Evolutionary conservation across 2,888 invertebrate species (phyloP).

Genomic region (Agonopterix arenella): DNA sequence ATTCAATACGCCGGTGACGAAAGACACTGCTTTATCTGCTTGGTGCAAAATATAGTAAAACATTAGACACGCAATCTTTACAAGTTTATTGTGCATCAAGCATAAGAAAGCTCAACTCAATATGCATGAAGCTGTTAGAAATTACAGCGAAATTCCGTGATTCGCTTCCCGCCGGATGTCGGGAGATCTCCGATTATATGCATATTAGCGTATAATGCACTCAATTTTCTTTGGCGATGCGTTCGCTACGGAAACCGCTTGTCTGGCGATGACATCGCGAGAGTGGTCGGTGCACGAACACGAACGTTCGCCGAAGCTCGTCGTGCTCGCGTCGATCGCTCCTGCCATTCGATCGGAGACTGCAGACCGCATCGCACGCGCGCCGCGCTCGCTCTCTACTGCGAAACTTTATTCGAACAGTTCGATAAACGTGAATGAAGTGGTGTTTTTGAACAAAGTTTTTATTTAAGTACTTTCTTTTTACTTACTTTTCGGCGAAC

Average conservation of each 20-base stretch:
- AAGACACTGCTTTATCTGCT: too few relatives aligned
- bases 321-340: neutral
- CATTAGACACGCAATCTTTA: too few relatives aligned
- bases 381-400: constrained; percentile 31
- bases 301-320: neutral
- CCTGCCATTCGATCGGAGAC: constrained; percentile 52
- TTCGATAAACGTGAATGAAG: constrained; percentile 53
- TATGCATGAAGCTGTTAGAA: neutral
- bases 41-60: too few relatives aligned
- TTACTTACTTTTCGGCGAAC: constrained; percentile 34
- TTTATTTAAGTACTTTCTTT: constrained; percentile 37
- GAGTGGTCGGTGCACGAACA: constrained; percentile 23
- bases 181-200: constrained; percentile 53
- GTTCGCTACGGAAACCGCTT: constrained; percentile 33
- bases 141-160: constrained; percentile 7
- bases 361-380: constrained; percentile 46
- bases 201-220: constrained; percentile 37
- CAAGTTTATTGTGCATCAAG: neutral
- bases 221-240: constrained; percentile 42
- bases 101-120: neutral
- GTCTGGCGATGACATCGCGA: constrained; percentile 31
- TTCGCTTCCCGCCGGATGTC: constrained; percentile 30
- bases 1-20: too few relatives aligned
- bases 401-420: constrained; percentile 58
- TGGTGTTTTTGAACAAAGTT: constrained; percentile 48